Base-by-base conservation (phyloP, 2,888 invertebrate species). In the Stenoptilia bipunctidactyla region DNA sequence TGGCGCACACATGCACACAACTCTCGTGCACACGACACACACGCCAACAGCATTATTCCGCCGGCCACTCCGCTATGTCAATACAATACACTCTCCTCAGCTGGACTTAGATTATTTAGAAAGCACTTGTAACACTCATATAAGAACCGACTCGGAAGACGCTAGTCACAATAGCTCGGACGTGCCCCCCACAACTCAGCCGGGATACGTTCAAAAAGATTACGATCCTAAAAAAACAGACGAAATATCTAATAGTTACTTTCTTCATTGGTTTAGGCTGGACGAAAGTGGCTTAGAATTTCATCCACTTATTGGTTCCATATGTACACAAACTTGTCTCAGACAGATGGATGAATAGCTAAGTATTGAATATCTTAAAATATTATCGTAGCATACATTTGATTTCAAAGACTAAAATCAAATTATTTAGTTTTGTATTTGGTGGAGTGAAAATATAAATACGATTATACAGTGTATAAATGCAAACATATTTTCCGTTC, bases 91-190 rank as follows among this genome's bases (percentile, higher is more conserved):
- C 79, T 82, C 83, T 80, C 80, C 79, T 79, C 80, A 71, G 63
- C 80, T 76, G 83, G 85, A 85, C 85, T 85, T 82, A 83, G 85
- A 84, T 85, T 85, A 85, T 85, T 85, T 85, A 85, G 84, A 85
- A 85, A 85, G 85, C 85, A 85, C 85, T 85, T 84, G 82, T 85
- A 84, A 83, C 76, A 82, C 77, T 84, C 85, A 85, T 85, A 85
- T 85, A 84, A 84, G 83, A 82, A 74, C 76, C 74, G 72, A 66
- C 73, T 68, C 70, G 70, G 71, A 80, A 83, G 82, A 79, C 72
- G 76, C 72, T 66, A 77, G 79, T 82, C 76, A 83, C 83, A 83
- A 83, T 83, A 75, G 83, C 69, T 69, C 56, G 68, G 71, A 83
- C 83, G 82, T 83, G 83, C 82, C 79, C 69, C 71, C 67, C 58